Base-by-base conservation (phyloP, 2,113 vertebrate genomes). In the Athene cunicularia region DNA sequence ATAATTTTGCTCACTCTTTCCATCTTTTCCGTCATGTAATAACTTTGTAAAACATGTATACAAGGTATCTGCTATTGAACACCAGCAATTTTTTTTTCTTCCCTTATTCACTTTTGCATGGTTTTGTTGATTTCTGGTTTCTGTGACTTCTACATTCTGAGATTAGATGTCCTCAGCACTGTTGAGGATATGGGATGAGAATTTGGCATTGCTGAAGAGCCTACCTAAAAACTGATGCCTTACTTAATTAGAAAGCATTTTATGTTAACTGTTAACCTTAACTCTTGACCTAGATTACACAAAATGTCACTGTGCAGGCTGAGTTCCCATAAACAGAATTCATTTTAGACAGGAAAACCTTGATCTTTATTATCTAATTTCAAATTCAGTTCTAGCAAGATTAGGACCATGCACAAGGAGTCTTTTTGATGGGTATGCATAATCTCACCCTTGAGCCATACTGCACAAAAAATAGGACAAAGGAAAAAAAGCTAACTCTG, bases 191-290 rank as follows among this genome's bases (percentile, higher is more conserved):
- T 62, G 63, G 41, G 43, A 15, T 94, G 45, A 79, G 56, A 95
- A 64, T 80, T 41, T 82, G 45, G 20, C 55, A 49, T 70, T 64
- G 43, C 35, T 91, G 33, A 20, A 81, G 26, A 67, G 7, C 11
- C n/a, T 80, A 3, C 15, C 15, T 66, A 45, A 80, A 81, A 95
- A 77, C 71, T 27, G 2, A 68, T 79, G 19, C 49, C 32, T 74
- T 82, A 21, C 30, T 92, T 93, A 41, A 73, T 90, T 80, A 45
- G 63, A 77, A 94, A 77, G 41, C 67, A 45, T 88, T 94, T 80
- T 80, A 32, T 86, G 24, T 76, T 96, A 64, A 53, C n/a, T 93
- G 39, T 83, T 95, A 88, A 77, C 35, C 27, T 87, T 83, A 88
- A 83, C 50, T 84, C n/a, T 74, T 92, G 63, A 90, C 88, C 37